Evolutionary conservation across 2,113 vertebrate genomes (phyloP).

Genomic region (Pundamilia nyererei): DNA sequence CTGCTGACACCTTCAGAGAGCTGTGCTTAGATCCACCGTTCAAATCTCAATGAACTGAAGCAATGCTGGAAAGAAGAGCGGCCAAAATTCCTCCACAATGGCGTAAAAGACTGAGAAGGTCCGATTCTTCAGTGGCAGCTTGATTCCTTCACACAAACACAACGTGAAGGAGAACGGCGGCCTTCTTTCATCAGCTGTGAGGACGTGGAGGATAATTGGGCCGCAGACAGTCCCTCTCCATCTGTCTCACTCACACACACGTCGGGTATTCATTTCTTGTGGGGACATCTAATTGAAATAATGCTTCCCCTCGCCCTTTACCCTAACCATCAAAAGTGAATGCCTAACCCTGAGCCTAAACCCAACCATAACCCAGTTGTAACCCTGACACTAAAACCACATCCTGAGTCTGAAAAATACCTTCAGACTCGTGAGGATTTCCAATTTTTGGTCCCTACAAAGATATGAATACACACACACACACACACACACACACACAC

Average conservation of each 20-base stretch:
- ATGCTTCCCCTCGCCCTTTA: not conserved
- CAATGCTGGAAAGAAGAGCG: not conserved
- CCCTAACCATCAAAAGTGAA: not conserved
- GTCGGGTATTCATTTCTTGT: not conserved
- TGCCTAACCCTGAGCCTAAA: too few relatives aligned
- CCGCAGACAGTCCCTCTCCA: slow-evolving; percentile 48
- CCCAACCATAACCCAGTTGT: not conserved
- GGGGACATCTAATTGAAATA: not conserved
- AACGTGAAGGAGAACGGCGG: not conserved
- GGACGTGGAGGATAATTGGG: slow-evolving; percentile 3
- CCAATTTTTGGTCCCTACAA: too few relatives aligned
- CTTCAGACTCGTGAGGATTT: not conserved
- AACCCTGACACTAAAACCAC: not conserved
- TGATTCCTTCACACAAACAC: not conserved
- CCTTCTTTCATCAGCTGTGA: not conserved
- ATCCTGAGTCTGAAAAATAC: not conserved
- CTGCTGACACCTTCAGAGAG: not conserved
- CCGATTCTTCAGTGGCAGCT: not conserved
- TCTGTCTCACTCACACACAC: not conserved
- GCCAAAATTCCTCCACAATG: not conserved
- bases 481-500: not conserved
- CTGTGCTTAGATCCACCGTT: not conserved
- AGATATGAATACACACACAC: too few relatives aligned
- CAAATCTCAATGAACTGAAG: not conserved
- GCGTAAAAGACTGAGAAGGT: fast-evolving